A percentile compares a stretch with the other conserved stretches of the same genome.
Evolutionary conservation across 2,113 vertebrate genomes (phyloP).

Genomic region (Saguinus imperator): DNA sequence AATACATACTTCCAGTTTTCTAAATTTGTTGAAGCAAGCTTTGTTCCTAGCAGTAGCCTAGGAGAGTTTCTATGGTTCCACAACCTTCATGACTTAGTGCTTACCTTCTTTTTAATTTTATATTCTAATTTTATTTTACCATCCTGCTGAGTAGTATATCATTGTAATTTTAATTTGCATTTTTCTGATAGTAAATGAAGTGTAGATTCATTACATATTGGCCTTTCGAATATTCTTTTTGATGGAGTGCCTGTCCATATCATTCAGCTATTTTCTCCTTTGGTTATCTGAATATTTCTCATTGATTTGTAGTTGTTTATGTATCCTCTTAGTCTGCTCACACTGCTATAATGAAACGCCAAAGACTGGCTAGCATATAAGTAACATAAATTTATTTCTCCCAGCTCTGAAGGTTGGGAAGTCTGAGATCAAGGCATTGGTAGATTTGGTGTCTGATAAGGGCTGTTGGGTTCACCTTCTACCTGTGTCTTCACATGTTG

Average conservation of each 20-base stretch:
- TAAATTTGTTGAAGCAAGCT: not conserved
- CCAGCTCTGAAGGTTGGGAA: not conserved
- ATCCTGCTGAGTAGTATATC: not conserved
- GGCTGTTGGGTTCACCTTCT: not conserved
- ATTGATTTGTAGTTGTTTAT: not conserved
- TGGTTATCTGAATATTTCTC: constrained; percentile 6
- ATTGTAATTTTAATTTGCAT: not conserved
- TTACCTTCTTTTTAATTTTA: not conserved
- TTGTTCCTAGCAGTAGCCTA: no score
- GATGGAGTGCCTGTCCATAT: not conserved
- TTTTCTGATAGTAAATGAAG: not conserved
- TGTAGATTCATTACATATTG: not conserved
- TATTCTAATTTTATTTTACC: not conserved
- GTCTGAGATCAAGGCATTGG: not conserved
- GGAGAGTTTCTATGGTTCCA: not conserved
- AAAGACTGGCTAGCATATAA: not conserved
- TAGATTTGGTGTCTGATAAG: not conserved
- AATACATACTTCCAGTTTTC: not conserved
- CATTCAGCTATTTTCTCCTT: not conserved
- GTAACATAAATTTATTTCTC: not conserved
- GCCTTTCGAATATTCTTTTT: not conserved
- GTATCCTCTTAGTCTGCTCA: not conserved
- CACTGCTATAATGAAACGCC: not conserved
- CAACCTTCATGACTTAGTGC: not conserved
- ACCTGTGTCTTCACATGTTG: not conserved